Conservation (phyloP, 2,113 vertebrate genomes). For the Tyto alba region DNA sequence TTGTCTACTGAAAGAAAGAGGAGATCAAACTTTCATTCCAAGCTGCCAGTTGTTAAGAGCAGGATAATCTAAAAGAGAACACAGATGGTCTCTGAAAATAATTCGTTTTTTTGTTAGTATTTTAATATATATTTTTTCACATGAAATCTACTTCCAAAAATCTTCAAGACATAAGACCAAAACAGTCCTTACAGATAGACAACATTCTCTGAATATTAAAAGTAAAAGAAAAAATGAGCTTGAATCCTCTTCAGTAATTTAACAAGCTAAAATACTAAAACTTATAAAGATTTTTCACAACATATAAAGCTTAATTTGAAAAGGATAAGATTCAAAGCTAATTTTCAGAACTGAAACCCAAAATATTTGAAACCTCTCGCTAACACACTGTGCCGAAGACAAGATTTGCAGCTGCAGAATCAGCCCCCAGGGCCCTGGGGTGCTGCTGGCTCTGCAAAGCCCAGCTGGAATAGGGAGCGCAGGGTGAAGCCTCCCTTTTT, state of each 20-base stretch:
- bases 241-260: not conserved
- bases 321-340: not conserved
- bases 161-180: not conserved
- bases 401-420: not conserved
- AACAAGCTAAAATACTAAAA: not conserved
- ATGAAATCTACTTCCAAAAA: not conserved
- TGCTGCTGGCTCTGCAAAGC: accelerated
- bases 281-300: not conserved
- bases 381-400: not conserved
- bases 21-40: not conserved
- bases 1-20: not conserved
- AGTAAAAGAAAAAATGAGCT: not conserved
- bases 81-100: not conserved
- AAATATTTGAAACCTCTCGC: not conserved
- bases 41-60: not conserved
- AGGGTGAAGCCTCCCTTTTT: accelerated
- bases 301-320: not conserved
- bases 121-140: not conserved
- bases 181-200: not conserved
- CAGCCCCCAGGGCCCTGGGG: not conserved
- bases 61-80: not conserved
- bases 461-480: not conserved
- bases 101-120: not conserved
- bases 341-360: not conserved
- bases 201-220: not conserved